phyloP scores from a whole-genome alignment of 2,113 vertebrate species.

The Dasyprocta punctata region DNA sequence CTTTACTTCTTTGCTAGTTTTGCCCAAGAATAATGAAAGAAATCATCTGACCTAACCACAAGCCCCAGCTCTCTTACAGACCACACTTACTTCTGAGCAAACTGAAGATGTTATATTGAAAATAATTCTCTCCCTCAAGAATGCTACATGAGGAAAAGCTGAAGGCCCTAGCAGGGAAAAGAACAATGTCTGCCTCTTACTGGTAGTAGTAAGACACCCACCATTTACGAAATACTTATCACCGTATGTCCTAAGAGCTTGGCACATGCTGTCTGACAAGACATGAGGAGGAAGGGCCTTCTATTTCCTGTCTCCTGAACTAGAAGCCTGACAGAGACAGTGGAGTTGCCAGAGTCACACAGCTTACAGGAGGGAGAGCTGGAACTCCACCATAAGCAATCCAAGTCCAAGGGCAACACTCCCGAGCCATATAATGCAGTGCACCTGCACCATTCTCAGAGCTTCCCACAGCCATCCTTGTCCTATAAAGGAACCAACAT shows the following conservation, averaged over 20 bases:
- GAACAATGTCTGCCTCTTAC: background rate
- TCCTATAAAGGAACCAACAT: background rate
- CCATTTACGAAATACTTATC: accelerated
- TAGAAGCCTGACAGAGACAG: background rate
- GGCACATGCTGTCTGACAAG: background rate
- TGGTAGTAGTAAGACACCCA: background rate
- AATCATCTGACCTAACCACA: background rate
- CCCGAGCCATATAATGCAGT: accelerated
- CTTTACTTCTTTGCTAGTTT: background rate
- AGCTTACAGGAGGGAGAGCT: background rate
- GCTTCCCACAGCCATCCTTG: background rate
- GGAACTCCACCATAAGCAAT: accelerated
- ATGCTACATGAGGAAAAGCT: background rate
- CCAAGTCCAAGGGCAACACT: background rate
- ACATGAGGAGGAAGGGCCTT: background rate
- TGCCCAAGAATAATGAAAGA: slow-evolving; percentile 8
- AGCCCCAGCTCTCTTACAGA: background rate
- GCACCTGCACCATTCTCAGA: accelerated
- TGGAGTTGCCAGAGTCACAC: background rate
- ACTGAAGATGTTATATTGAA: background rate
- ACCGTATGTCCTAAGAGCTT: background rate
- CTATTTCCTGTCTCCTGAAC: background rate
- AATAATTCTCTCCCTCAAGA: background rate
- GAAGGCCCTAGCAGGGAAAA: background rate
- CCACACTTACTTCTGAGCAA: background rate